Evolutionary conservation across 2,888 invertebrate genomes (phyloP), one percentile per base, ranked within the genome.

Genomic region (Onchidella celtica): DNA sequence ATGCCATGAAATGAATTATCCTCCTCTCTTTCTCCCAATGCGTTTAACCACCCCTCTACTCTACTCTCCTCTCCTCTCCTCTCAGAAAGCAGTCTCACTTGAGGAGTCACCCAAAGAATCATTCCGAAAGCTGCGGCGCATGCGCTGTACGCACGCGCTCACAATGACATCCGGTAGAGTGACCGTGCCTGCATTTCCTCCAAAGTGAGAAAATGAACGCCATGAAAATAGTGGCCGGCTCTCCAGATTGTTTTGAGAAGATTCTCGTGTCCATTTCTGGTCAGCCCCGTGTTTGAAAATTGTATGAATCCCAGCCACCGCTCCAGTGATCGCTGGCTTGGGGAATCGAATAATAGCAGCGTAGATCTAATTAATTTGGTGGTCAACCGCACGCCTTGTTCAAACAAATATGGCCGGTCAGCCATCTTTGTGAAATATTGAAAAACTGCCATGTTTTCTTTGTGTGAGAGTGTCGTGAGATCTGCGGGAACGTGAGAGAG

Each of bases 311-410:
- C 36, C 34, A 34, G 68, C 24, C 27, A 17, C 29, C 27, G 65
- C 27, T 65, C 40, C 63, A 63, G 47, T 38, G 34, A 59, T 29
- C 59, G 32, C 11, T 6, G 27, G 69, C 27, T 40, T n/a, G 40
- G 55, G 14, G 57, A 68, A 78, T 69, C 78, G 55, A 78, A 78
- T 78, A 68, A 78, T 69, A 69, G 27, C 32, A 24, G 69, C 27
- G 40, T 78, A 69, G 78, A 69, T 78, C 59, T 69, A 78, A 78
- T 78, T 78, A 78, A 78, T 78, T 69, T 61, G 69, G 38, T 38
- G 69, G 59, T 21, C 59, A 59, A 34, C 59, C 57, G n/a, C 24
- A 69, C 55, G 61, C 36, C 78, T 59, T 59, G 78, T 69, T 38
- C 59, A 68, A 78, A 78, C 78, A 78, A 78, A 78, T 69, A 78